These are phyloP conservation scores for Burhinus oedicnemus DNA, from an alignment of 2,113 vertebrate species.

Conservation along the genomic window DNA sequence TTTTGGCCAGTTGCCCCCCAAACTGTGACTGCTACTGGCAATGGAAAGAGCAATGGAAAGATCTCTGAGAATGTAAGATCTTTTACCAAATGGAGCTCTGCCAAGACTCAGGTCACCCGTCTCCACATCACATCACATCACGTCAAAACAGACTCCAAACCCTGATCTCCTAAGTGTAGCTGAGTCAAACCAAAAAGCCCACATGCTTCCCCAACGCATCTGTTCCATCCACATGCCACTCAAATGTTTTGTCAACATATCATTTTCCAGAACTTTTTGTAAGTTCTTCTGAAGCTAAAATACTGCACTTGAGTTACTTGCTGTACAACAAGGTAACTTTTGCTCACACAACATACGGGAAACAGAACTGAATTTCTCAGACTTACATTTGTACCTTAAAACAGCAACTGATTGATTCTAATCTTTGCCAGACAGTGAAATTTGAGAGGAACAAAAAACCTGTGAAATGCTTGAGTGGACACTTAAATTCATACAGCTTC, in stretches of 20 bases:
- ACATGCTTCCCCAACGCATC: neutral
- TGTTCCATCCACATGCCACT: neutral
- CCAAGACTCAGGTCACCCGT: slow-evolving; percentile 66
- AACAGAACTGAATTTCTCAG: neutral
- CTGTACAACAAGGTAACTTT: neutral
- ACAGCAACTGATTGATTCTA: neutral
- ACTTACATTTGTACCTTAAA: neutral
- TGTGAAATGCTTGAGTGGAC: neutral
- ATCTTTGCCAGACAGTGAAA: neutral
- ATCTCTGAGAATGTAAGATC: slow-evolving; percentile 74
- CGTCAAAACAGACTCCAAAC: slow-evolving; percentile 63
- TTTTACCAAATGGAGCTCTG: slow-evolving; percentile 71
- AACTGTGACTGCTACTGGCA: slow-evolving; percentile 71
- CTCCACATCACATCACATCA: slow-evolving; percentile 63
- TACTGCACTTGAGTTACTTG: neutral
- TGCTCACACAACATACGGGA: neutral
- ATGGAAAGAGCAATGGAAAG: slow-evolving; percentile 78
- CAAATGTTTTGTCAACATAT: neutral
- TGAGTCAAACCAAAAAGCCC: slow-evolving; percentile 44
- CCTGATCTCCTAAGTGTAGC: slow-evolving; percentile 24
- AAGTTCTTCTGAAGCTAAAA: neutral
- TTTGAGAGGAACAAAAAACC: neutral
- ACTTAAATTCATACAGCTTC: neutral
- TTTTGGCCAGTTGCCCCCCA: slow-evolving; percentile 66
- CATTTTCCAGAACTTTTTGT: neutral